These are phyloP conservation scores for Macroteleia sp. DNA, from an alignment of 2,888 invertebrate genomes.

Conservation along the genomic window DNA sequence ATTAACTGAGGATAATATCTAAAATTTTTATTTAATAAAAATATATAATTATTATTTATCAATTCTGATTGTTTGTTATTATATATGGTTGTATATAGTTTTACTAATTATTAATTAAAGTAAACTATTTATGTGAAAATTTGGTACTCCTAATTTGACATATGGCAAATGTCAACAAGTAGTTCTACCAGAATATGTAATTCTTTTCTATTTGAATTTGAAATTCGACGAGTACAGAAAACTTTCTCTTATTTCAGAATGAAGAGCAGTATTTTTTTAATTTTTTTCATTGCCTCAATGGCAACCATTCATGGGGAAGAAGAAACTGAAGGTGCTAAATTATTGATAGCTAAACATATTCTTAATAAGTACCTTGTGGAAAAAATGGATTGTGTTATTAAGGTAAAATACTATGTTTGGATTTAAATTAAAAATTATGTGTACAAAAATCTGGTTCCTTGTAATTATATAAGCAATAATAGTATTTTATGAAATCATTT, in stretches of 20 bases:
- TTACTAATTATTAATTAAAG: not conserved
- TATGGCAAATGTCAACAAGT: slow-evolving; percentile 22
- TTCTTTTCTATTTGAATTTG: too few species aligned
- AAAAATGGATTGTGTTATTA: slow-evolving; percentile 95
- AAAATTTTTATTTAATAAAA: too few species aligned
- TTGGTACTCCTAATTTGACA: slow-evolving; percentile 37
- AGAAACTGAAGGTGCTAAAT: slow-evolving; percentile 90
- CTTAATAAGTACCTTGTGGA: slow-evolving; percentile 91
- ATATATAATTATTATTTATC: too few species aligned
- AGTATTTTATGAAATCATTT: too few species aligned
- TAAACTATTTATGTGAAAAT: too few species aligned
- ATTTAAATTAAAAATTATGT: too few species aligned
- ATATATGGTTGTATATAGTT: not conserved
- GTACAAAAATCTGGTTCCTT: too few species aligned
- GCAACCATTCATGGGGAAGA: slow-evolving; percentile 85
- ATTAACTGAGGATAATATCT: too few species aligned
- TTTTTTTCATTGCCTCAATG: slow-evolving; percentile 84
- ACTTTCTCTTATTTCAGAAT: slow-evolving; percentile 76
- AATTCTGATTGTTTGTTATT: too few species aligned
- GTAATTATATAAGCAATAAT: too few species aligned
- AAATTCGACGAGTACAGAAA: slow-evolving; percentile 12
- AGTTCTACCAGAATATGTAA: too few species aligned
- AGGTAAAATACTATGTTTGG: slow-evolving; percentile 84
- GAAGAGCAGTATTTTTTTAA: slow-evolving; percentile 82
- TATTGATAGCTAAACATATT: slow-evolving; percentile 96